Percentiles rank a stretch among this genome's conserved stretches.
These are phyloP conservation scores for Muricea muricata DNA, from an alignment of 92 coral and sea anemone genomes.

Conservation along the genomic window DNA sequence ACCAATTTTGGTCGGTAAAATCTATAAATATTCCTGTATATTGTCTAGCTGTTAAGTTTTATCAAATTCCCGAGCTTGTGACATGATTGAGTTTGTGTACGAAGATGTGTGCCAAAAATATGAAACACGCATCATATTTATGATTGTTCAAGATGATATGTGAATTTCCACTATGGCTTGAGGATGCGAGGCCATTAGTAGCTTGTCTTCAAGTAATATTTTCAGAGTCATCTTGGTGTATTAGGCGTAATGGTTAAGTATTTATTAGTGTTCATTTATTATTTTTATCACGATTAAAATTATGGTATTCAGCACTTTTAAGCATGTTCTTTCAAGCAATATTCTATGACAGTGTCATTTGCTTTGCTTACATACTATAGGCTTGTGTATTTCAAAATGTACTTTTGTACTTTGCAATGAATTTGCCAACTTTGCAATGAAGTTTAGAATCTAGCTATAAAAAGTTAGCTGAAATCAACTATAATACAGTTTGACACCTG, in stretches of 20 bases:
- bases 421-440: too few relatives aligned
- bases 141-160: neutral
- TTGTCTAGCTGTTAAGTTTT: neutral
- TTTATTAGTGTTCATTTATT: neutral
- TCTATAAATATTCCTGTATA: neutral
- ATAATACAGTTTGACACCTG: too few relatives aligned
- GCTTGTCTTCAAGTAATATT: conserved; percentile 1
- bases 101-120: neutral
- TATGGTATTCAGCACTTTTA: too few relatives aligned
- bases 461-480: too few relatives aligned
- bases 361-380: neutral
- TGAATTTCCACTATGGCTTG: neutral
- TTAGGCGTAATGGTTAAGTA: conserved; percentile 28
- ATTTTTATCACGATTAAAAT: too few relatives aligned
- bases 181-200: conserved; percentile 4
- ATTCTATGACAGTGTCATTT: too few relatives aligned
- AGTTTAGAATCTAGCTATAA: too few relatives aligned
- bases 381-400: too few relatives aligned
- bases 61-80: neutral
- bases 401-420: too few relatives aligned
- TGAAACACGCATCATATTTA: neutral
- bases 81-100: neutral
- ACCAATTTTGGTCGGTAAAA: neutral
- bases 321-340: too few relatives aligned
- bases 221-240: conserved; percentile 19